Conservation (phyloP, 2,113 vertebrate species). For the Hemiprocne comata region DNA sequence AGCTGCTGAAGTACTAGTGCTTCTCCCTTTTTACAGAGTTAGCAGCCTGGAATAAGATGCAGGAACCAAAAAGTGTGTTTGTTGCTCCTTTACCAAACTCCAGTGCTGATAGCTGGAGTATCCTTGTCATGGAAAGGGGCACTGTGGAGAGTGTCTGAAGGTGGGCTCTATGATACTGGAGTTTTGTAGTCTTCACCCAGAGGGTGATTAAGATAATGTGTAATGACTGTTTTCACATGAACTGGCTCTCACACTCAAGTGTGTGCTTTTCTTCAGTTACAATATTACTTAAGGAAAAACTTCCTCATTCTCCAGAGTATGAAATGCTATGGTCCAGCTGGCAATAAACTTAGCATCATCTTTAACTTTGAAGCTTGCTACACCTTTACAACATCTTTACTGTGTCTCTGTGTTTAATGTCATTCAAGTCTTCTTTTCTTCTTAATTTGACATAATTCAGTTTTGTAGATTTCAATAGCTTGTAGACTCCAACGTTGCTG, state of each 20-base stretch:
- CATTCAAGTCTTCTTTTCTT: not conserved
- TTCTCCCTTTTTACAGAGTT: not conserved
- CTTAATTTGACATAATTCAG: not conserved
- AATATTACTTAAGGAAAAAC: not conserved
- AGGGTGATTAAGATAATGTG: not conserved
- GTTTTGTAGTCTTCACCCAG: not conserved
- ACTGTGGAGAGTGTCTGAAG: not conserved
- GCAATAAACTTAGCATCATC: not conserved
- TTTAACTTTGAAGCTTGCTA: not conserved
- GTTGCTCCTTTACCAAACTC: not conserved
- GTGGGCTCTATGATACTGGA: not conserved
- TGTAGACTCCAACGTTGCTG: not conserved
- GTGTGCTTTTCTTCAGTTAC: not conserved
- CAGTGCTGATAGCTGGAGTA: not conserved
- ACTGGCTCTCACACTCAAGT: not conserved
- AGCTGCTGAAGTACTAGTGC: not conserved
- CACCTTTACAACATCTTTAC: not conserved
- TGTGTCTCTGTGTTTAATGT: not conserved
- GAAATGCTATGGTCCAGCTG: accelerated
- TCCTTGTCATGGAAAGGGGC: not conserved
- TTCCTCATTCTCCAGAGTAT: not conserved
- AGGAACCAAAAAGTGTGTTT: not conserved
- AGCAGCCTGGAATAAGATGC: not conserved
- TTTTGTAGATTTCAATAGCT: not conserved
- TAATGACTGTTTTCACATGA: not conserved